Evolutionary conservation across 2,113 vertebrate species (phyloP), one percentile per base, ranked within the genome.

Genomic region (Ibidorhyncha struthersii): DNA sequence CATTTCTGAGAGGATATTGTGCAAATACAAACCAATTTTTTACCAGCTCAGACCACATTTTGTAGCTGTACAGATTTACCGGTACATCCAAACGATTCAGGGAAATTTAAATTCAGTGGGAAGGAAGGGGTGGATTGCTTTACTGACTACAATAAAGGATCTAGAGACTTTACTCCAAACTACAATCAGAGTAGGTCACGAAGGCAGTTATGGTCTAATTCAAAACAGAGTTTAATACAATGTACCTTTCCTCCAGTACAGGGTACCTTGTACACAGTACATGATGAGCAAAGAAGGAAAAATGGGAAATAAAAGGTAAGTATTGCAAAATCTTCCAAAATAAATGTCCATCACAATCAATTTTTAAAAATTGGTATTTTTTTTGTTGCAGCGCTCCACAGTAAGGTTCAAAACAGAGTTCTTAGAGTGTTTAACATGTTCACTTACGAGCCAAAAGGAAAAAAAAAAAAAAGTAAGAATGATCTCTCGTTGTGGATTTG

Each of bases 161-260:
- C 77, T 89, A 96, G 77, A 50, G 58, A 70, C n/a, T 81, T 83
- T 2, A 61, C 27, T 73, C 73, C 89, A 90, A 88, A 95, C n/a
- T 86, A 95, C 58, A 45, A 27, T 56, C 95, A 94, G 80, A 76
- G 74, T 59, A 96, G 55, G 70, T 93, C 62, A 92, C 96, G 86
- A 97, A 73, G 65, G 67, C 53, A 96, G 58, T 86, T 85, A 58
- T 25, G 49, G 81, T 93, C 59, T 89, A 96, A 94, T 71, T 98
- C 58, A 93, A 98, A 98, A 91, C 49, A 91, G 92, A 92, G 36
- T 66, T 92, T 62, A 80, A 91, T 43, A 41, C 95, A 93, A 80
- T 90, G 72, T 96, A 98, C 85, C 94, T 98, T 98, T 97, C 97
- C 96, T 98, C 98, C 97, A 94, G 97, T 98, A 98, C 97, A 98